Conservation (phyloP, 2,888 invertebrate genomes). For the Lasioglossum villosulum region DNA sequence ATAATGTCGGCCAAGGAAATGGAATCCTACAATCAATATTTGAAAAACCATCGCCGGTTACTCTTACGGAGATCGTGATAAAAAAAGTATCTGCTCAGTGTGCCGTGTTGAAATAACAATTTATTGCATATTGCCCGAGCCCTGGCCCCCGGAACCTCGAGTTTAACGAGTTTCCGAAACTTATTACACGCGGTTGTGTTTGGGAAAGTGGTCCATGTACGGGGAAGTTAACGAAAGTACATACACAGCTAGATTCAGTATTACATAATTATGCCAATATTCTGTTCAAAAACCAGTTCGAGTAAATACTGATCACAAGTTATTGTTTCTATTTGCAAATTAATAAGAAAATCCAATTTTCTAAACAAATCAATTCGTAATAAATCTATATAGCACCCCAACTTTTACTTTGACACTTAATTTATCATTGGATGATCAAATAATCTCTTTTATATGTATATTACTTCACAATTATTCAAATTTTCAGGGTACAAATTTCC, state of each 20-base stretch:
- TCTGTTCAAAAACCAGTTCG: background rate
- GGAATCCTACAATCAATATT: background rate
- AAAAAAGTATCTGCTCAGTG: background rate
- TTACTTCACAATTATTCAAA: too few species aligned
- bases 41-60: background rate
- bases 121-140: background rate
- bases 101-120: background rate
- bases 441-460: too few species aligned
- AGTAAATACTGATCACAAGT: background rate
- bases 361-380: too few species aligned
- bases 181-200: background rate
- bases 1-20: background rate
- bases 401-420: too few species aligned
- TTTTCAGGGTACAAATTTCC: too few species aligned
- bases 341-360: too few species aligned
- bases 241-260: background rate
- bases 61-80: background rate
- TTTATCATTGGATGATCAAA: too few species aligned
- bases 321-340: too few species aligned
- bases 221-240: background rate
- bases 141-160: background rate
- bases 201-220: background rate
- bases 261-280: background rate
- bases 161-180: constrained; percentile 1
- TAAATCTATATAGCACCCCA: too few species aligned